Evolutionary conservation across 2,888 invertebrate species (phyloP).

Genomic region (Chrysolina oricalcia): DNA sequence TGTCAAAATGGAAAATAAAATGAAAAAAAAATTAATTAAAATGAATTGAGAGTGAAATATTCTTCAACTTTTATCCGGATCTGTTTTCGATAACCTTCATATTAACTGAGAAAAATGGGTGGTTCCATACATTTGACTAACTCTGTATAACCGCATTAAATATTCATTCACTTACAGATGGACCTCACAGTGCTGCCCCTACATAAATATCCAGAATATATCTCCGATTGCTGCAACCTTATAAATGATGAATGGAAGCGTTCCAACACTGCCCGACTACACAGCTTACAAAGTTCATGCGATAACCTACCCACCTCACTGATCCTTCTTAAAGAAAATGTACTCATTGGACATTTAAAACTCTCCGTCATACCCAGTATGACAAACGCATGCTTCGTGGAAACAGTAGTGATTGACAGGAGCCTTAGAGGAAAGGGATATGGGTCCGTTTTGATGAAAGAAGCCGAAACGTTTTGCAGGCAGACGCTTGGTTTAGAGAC

Average conservation of each 20-base stretch:
- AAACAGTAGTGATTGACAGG: conserved; percentile 86
- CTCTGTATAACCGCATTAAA: no score
- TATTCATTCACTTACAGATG: conserved; percentile 51
- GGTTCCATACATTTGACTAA: no score
- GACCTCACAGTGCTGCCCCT: conserved; percentile 76
- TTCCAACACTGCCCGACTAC: conserved; percentile 85
- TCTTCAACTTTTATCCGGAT: no score
- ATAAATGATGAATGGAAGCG: conserved; percentile 92
- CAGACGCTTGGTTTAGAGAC: conserved; percentile 76
- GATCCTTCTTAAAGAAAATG: conserved; percentile 76
- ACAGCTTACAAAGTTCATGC: conserved; percentile 82
- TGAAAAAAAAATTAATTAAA: no score
- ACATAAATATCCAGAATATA: conserved; percentile 82
- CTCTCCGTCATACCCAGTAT: conserved; percentile 82
- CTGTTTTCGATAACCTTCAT: no score
- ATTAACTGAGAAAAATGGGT: no score
- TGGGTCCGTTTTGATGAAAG: conserved; percentile 83
- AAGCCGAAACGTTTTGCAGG: conserved; percentile 84
- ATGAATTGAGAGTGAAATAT: no score
- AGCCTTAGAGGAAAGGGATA: conserved; percentile 82
- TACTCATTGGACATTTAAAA: conserved; percentile 86
- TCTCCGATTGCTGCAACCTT: conserved; percentile 82
- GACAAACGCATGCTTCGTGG: conserved; percentile 83
- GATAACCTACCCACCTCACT: conserved; percentile 83
- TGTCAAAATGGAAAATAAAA: no score